A percentile compares a stretch with the other conserved stretches of the same genome.
Evolutionary conservation across 2,888 invertebrate genomes (phyloP).

Genomic region (Xestoiulus laeticollis): DNA sequence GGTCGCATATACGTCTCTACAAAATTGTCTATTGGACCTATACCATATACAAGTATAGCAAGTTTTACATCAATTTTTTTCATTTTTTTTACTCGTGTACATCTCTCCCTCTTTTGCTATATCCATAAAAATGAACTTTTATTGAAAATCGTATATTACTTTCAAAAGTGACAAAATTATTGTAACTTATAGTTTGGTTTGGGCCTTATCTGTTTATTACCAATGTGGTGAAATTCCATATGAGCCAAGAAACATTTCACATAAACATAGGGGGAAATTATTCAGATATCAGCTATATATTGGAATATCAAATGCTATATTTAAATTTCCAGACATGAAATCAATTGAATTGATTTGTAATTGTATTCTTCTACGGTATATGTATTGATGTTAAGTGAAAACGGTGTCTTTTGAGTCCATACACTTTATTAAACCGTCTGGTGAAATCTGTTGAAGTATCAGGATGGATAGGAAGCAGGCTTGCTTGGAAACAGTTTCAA

Average conservation of each 20-base stretch:
- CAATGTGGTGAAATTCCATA: not conserved
- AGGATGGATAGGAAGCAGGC: not conserved
- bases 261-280: not conserved
- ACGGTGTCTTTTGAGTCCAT: not conserved
- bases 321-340: not conserved
- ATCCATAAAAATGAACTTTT: slow-evolving; percentile 29
- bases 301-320: not conserved
- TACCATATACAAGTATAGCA: not conserved
- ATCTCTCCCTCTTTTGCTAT: not conserved
- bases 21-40: slow-evolving; percentile 12
- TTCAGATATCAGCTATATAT: not conserved
- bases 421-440: not conserved
- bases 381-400: not conserved
- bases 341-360: not conserved
- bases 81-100: not conserved
- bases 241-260: not conserved
- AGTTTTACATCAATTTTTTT: slow-evolving; percentile 9
- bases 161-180: slow-evolving; percentile 32
- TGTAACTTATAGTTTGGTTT: not conserved
- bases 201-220: not conserved
- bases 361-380: not conserved
- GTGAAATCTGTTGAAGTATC: not conserved
- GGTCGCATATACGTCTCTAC: not conserved
- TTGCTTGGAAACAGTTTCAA: not conserved
- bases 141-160: slow-evolving; percentile 23